phyloP scores from a whole-genome alignment of 1,140 invertebrate genomes.

The Chrysomallon squamiferum region DNA sequence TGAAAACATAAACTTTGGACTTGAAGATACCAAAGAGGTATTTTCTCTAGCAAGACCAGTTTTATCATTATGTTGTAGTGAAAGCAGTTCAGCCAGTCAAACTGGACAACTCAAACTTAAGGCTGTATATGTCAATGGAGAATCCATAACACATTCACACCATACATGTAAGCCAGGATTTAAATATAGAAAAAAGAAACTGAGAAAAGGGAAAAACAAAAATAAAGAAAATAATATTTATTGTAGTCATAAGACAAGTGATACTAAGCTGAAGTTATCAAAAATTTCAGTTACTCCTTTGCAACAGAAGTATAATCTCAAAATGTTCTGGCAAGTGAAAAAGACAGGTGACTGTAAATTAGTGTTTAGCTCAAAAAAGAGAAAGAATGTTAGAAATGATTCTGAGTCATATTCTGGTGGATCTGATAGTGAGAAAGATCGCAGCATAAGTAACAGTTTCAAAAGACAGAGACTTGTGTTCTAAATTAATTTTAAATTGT shows the following conservation, averaged over 20 bases:
- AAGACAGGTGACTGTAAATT: constrained; percentile 30
- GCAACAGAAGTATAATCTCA: constrained; percentile 20
- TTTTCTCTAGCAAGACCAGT: too few species aligned
- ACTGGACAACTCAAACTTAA: too few species aligned
- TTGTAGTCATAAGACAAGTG: constrained; percentile 13
- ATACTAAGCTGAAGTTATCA: constrained; percentile 24
- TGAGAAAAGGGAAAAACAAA: not conserved
- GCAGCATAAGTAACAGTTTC: not conserved
- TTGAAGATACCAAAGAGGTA: too few species aligned
- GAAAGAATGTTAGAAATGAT: constrained; percentile 9
- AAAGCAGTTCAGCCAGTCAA: too few species aligned
- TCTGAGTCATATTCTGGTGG: not conserved
- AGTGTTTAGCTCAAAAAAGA: constrained; percentile 28
- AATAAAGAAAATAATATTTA: constrained; percentile 5
- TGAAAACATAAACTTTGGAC: too few species aligned
- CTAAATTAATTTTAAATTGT: not conserved
- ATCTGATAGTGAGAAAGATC: not conserved
- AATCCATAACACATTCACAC: too few species aligned
- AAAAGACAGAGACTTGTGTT: constrained; percentile 3
- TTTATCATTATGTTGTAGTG: too few species aligned
- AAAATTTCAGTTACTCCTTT: constrained; percentile 18
- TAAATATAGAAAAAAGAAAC: too few species aligned
- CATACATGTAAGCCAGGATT: too few species aligned
- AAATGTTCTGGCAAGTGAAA: constrained; percentile 30
- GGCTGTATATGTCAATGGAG: too few species aligned